Base-by-base conservation (phyloP, 2,888 invertebrate species). In the Caenorhabditis afra region DNA sequence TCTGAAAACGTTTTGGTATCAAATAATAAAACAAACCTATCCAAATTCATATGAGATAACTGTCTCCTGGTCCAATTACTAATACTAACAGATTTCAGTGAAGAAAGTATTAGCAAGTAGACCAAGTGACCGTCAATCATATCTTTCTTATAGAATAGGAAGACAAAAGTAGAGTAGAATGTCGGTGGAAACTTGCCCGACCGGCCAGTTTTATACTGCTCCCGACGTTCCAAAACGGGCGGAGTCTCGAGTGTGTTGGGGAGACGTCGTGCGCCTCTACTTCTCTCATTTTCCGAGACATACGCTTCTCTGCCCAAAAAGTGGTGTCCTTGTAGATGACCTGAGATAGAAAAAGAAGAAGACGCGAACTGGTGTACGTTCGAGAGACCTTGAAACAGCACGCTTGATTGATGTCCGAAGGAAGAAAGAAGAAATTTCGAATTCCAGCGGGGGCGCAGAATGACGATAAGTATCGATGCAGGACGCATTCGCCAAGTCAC, bases 1-100 rank as follows among this genome's bases (percentile, higher is more conserved):
- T 29, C 29, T 35, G 22, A 11, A 47, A 47, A 10, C n/a, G n/a
- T n/a, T n/a, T n/a, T n/a, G n/a, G n/a, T n/a, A n/a, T n/a, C n/a
- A n/a, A n/a, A n/a, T n/a, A n/a, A n/a, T 0, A 58, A 35, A 35
- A n/a, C 11, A 16, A 47, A 47, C 47, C 7, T 7, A 29, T 7
- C 4, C 29, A 29, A 7, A 5, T 29, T 29, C 29, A 7, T 29
- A 29, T 7, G 29, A 8, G 5, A 16, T 16, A 18, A 70, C 70
- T 61, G 53, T 70, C 61, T 70, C 61, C 70, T 70, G 70, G 70
- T 70, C 70, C 53, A 61, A 61, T 61, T 61, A 70, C 70, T 70
- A 70, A 70, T 70, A 70, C 70, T 70, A 70, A 39, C 61, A 18
- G 0, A 7, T 35, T 8, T 3, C 5, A 29, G 16, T 1, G n/a